Evolutionary conservation across 2,888 invertebrate species (phyloP), one percentile per base, ranked within the genome.

Genomic region (Phortica okadai): DNA sequence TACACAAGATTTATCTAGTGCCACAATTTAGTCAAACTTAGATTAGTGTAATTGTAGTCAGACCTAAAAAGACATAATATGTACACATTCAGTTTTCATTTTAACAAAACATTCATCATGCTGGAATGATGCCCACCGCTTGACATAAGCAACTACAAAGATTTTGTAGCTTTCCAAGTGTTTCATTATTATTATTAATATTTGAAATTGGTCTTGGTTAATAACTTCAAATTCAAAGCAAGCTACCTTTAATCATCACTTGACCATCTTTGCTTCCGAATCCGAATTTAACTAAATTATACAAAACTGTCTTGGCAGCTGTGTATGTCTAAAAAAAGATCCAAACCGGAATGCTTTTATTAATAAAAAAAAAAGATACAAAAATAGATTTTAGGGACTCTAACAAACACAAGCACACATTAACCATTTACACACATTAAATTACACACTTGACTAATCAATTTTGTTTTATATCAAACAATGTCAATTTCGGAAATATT

Each of bases 251-350:
- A 33, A 33, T 33, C 4, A 33, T 33, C 33, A 33, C 4, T 33
- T 4, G 4, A 4, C 3, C 33, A 2, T 33, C 4, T 33, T 33
- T 33, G 33, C 33, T 33, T 33, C 33, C 8, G 0, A 50, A 14
- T 14, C 50, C 1, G 45, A 45, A 45, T 8, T 8, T 45, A 8
- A 11, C 50, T 50, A 33, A 33, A 33, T 33, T 33, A 5, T 33
- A 33, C 33, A 33, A 33, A 33, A 50, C 50, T 50, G 50, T 14
- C 50, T 14, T 50, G 8, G 41, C 14, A 58, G 69, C 80, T 79
- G 81, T 82, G 84, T 84, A 81, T 84, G 83, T 84, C 82, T 79
- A 82, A 79, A 79, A 82, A 79, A 25, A 59, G 21, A 58, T 21
- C 21, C 21, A 56, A 25, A 33, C 33, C 33, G 33, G 4, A 33